phyloP scores from a whole-genome alignment of 2,113 vertebrate species.

The Ophthalmolycus amberensis region DNA sequence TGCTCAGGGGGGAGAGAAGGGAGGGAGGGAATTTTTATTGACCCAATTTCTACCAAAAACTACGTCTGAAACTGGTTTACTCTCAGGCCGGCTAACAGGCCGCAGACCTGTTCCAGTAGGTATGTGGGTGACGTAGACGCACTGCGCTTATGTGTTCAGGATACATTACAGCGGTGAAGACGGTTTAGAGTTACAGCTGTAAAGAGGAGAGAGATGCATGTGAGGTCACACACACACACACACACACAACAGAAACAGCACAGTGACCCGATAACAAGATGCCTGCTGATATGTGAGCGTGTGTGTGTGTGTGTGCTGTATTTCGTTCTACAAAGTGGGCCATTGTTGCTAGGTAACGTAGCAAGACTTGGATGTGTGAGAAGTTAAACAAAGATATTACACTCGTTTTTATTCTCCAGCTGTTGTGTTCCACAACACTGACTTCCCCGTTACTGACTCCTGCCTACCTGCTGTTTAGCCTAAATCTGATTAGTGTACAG shows the following conservation, averaged over 20 bases:
- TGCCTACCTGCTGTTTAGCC: background rate
- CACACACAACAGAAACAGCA: slow-evolving; percentile 13
- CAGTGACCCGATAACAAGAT: slow-evolving; percentile 52
- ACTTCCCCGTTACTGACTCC: background rate
- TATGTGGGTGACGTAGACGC: background rate
- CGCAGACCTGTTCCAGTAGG: background rate
- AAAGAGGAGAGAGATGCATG: slow-evolving; percentile 8
- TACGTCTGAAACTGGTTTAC: slow-evolving; percentile 10
- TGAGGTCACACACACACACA: background rate
- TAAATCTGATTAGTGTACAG: background rate
- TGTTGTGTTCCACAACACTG: background rate
- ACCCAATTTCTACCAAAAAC: slow-evolving; percentile 62
- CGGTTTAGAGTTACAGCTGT: slow-evolving; percentile 23
- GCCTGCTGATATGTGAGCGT: slow-evolving; percentile 30
- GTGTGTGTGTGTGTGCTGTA: background rate
- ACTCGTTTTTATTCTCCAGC: background rate
- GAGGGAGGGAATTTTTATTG: slow-evolving; percentile 42
- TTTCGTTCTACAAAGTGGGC: slow-evolving; percentile 61
- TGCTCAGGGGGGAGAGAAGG: slow-evolving; percentile 55
- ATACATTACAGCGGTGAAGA: slow-evolving; percentile 9
- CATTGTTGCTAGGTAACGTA: slow-evolving; percentile 74
- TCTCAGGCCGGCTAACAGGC: background rate
- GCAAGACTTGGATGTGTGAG: slow-evolving; percentile 37
- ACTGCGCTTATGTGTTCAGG: background rate
- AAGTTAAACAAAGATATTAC: slow-evolving; percentile 54